Evolutionary conservation across 2,797 vertebrate species (phyloP), one percentile per base, ranked within the genome.

Genomic region (Intellagama lesueurii): DNA sequence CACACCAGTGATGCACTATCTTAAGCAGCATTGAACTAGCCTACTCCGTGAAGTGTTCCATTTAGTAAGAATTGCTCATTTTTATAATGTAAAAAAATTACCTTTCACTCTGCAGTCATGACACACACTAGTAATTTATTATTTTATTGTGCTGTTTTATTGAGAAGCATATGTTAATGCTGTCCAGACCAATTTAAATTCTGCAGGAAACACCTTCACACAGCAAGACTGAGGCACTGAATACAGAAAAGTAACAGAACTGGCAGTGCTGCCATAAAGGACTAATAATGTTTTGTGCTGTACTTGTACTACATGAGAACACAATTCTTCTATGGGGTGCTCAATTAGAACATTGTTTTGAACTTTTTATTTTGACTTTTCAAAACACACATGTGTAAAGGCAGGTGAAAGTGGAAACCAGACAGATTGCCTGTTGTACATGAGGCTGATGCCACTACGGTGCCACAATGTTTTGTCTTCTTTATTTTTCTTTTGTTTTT

Each of bases 101-200:
- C 16, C 22, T 72, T 88, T 30, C 49, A 60, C 47, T 81, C 32
- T 26, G 26, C 40, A 73, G 11, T n/a, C 60, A n/a, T 24, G 19
- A 8, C 56, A 64, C 16, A 64, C 12, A 60, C 30, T 81, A 60
- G 60, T 69, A 32, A 30, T 49, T 70, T 32, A 81, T 88, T 82
- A 77, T 32, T 75, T 70, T 85, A 35, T 76, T 85, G 83, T 89
- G 78, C 88, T 86, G 79, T 64, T 87, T 60, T 26, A 83, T 30
- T 40, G 64, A 68, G 30, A 80, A 26, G 16, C n/a, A 56, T 17
- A 79, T n/a, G 16, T 30, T 64, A 72, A 32, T 79, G 66, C 68
- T 80, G 68, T 49, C 30, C 28, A 26, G 26, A 40, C 30, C 30
- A 56, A 83, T 40, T 79, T 83, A 35, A 77, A 40, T 77, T 69